Evolutionary conservation across 2,113 vertebrate species (phyloP), one percentile per base, ranked within the genome.

Genomic region (Leptodactylus fuscus): DNA sequence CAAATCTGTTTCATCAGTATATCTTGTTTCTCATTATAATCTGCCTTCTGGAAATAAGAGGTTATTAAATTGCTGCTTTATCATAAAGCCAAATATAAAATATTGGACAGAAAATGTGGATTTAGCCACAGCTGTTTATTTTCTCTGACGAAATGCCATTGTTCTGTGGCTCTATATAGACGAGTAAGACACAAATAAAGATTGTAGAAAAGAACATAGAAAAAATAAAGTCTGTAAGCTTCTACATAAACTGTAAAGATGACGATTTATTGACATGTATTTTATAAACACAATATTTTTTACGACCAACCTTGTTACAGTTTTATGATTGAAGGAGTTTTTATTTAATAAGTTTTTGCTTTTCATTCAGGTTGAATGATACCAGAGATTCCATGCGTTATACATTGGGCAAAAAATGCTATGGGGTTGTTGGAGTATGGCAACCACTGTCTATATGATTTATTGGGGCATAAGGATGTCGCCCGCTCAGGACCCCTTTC

Each of bases 61-160:
- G 34, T 73, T 73, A 73, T 73, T 73, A 73, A 44, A 73, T 48
- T 48, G 41, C 71, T 48, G 41, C 38, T 46, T 15, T 75, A 27
- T 48, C 1, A 73, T 73, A 44, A 41, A 44, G 8, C n/a, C 70
- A 73, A 5, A 71, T 22, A 71, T 65, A 22, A 34, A 34, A 65
- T 16, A 32, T 12, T 65, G 60, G 12, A 34, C 70, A 73, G 70
- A 34, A n/a, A n/a, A 44, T 73, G 70, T 73, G 10, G 34, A 44
- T 46, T 44, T 73, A n/a, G 4, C 70, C 34, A 46, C 4, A 11
- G n/a, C 20, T 73, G 36, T 22, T n/a, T 73, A 44, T 73, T 73
- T 44, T 44, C 5, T 73, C 70, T 44, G 11, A 46, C 20, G 20
- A 73, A 18, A 67, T 34, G 29, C 16, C 62, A 67, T 22, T 36